phyloP scores from a whole-genome alignment of 53 echinoderm and acorn worm genomes.

The Zoroaster sp. region DNA sequence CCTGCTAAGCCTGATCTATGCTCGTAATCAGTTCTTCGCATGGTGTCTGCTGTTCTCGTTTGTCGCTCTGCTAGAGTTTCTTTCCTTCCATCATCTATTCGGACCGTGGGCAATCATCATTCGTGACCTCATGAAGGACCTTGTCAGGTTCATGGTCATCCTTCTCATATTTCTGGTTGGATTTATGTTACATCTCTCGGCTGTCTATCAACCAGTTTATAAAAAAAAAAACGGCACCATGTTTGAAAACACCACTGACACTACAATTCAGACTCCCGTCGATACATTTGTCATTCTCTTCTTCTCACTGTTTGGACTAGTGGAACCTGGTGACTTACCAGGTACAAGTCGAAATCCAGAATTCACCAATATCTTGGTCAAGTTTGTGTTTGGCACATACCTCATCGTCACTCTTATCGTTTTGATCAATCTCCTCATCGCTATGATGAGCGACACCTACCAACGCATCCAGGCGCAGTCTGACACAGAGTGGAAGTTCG shows the following conservation, averaged over 20 bases:
- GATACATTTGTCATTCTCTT: conserved; percentile 93
- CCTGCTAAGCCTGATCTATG: conserved; percentile 66
- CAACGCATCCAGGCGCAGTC: conserved; percentile 98
- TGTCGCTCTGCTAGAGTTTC: conserved; percentile 84
- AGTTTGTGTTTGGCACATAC: conserved; percentile 92
- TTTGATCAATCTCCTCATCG: conserved; percentile 93
- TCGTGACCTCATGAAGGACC: conserved; percentile 94
- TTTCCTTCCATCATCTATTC: conserved; percentile 95
- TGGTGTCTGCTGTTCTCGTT: conserved; percentile 93
- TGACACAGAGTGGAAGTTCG: conserved; percentile 97
- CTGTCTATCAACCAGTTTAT: conserved; percentile 96
- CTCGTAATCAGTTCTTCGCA: conserved; percentile 87
- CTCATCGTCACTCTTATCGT: conserved; percentile 95
- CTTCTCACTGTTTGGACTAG: conserved; percentile 93
- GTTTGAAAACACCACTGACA: conserved; percentile 1
- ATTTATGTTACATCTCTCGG: conserved; percentile 93
- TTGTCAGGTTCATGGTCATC: conserved; percentile 96
- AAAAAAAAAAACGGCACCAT: not conserved
- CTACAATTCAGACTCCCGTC: conserved; percentile 69
- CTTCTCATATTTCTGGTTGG: conserved; percentile 92
- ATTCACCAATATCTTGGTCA: conserved; percentile 73
- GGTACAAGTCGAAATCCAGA: conserved; percentile 69
- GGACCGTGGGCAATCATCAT: conserved; percentile 99
- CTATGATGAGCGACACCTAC: conserved; percentile 99
- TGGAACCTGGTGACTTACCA: conserved; percentile 83